Conservation (phyloP, 1,140 invertebrate species). For the Diorhabda carinulata region DNA sequence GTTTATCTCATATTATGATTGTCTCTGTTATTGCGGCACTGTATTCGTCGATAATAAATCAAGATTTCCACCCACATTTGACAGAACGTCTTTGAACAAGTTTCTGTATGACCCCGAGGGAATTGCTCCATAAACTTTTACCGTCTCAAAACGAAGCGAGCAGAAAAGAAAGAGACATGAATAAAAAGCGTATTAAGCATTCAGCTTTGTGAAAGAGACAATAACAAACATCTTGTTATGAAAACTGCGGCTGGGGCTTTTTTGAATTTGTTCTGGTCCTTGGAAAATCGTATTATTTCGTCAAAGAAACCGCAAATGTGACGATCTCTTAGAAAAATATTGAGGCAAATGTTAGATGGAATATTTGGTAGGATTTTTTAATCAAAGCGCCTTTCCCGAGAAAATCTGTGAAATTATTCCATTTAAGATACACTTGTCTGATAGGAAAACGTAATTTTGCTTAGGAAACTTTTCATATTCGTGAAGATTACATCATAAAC, state of each 20-base stretch:
- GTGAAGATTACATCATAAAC: neutral
- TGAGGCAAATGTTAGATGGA: neutral
- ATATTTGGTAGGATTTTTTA: neutral
- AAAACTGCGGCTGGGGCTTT: neutral
- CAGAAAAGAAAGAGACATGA: neutral
- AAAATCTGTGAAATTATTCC: neutral
- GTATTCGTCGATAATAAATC: neutral
- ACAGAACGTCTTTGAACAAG: constrained; percentile 1
- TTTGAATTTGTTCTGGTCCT: constrained; percentile 2
- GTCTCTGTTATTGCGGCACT: neutral
- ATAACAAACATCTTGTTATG: constrained; percentile 2
- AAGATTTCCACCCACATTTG: neutral
- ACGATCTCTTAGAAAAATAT: neutral
- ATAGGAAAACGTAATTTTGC: neutral
- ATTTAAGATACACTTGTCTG: neutral
- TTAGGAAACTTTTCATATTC: neutral
- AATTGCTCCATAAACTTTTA: constrained; percentile 1
- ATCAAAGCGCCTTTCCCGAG: neutral
- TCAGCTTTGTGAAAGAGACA: constrained; percentile 1
- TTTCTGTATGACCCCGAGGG: neutral
- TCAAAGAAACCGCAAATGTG: constrained; percentile 2
- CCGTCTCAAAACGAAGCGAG: constrained; percentile 1
- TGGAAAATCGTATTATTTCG: constrained; percentile 2
- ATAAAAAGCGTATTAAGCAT: constrained; percentile 2
- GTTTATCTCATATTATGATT: too few relatives aligned